Conservation (phyloP, 2,797 vertebrate genomes). For the Dipus sagitta region DNA sequence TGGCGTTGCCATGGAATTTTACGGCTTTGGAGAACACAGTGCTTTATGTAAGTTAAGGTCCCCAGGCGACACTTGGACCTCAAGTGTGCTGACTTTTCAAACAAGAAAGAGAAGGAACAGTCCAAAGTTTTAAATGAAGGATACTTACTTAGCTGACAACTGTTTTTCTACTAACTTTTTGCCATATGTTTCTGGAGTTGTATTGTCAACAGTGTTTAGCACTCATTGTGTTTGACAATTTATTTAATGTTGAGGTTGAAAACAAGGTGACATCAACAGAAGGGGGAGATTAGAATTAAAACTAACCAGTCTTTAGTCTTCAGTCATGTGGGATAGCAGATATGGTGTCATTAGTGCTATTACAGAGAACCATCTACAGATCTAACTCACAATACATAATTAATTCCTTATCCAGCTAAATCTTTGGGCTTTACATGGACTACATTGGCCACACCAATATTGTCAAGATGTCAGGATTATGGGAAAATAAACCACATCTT, state of each 20-base stretch:
- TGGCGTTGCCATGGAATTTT: constrained; percentile 73
- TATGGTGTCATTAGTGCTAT: neutral
- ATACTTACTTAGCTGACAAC: constrained; percentile 62
- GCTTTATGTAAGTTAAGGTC: constrained; percentile 69
- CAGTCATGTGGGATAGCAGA: constrained; percentile 4
- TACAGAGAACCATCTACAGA: neutral
- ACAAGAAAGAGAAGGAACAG: constrained; percentile 38
- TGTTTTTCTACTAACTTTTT: constrained; percentile 7
- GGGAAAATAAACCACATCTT: neutral
- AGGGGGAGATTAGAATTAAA: constrained; percentile 59
- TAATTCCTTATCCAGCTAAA: constrained; percentile 21
- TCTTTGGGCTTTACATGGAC: neutral
- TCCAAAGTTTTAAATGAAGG: constrained; percentile 67
- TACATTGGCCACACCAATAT: neutral
- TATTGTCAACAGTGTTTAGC: constrained; percentile 52
- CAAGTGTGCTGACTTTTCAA: constrained; percentile 70
- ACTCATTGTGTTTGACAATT: neutral
- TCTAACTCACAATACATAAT: constrained; percentile 10
- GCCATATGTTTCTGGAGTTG: constrained; percentile 63
- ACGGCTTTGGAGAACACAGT: neutral
- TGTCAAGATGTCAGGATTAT: neutral
- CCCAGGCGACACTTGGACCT: constrained; percentile 42
- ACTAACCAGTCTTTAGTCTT: constrained; percentile 12
- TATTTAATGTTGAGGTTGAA: constrained; percentile 48
- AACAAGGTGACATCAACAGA: constrained; percentile 29